Evolutionary conservation across 2,888 invertebrate species (phyloP).

Genomic region (Norana najaformis): DNA sequence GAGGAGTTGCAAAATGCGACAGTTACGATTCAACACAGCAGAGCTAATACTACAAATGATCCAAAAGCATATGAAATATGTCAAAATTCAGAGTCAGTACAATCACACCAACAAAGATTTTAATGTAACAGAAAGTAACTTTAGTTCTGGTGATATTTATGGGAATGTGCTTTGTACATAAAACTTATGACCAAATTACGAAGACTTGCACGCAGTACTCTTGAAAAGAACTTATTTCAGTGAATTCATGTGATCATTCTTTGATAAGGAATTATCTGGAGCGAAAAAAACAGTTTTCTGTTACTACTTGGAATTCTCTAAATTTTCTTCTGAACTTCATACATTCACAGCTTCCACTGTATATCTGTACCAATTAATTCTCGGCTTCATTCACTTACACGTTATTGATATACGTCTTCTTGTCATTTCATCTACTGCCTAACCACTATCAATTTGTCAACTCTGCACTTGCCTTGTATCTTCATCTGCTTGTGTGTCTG

Average conservation of each 20-base stretch:
- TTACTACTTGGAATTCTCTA: too few relatives aligned
- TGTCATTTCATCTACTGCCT: neutral
- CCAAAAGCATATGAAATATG: neutral
- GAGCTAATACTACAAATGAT: constrained; percentile 14
- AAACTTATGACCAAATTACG: neutral
- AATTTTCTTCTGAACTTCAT: neutral
- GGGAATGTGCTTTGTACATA: neutral
- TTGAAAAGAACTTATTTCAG: too few relatives aligned
- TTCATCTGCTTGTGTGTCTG: neutral
- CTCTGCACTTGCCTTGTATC: neutral
- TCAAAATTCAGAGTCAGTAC: neutral
- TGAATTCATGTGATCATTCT: neutral
- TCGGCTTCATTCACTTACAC: neutral
- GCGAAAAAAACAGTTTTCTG: too few relatives aligned
- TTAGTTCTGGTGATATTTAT: neutral
- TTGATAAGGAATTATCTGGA: neutral
- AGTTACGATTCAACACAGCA: constrained; percentile 22
- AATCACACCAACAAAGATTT: neutral
- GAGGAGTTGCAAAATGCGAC: constrained; percentile 46
- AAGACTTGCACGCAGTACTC: neutral
- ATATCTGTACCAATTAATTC: neutral
- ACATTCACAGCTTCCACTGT: neutral
- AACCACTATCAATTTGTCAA: neutral
- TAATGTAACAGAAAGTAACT: neutral
- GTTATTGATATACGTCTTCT: neutral